phyloP scores from a whole-genome alignment of 2,797 vertebrate genomes.

The Protosalanx chinensis region DNA sequence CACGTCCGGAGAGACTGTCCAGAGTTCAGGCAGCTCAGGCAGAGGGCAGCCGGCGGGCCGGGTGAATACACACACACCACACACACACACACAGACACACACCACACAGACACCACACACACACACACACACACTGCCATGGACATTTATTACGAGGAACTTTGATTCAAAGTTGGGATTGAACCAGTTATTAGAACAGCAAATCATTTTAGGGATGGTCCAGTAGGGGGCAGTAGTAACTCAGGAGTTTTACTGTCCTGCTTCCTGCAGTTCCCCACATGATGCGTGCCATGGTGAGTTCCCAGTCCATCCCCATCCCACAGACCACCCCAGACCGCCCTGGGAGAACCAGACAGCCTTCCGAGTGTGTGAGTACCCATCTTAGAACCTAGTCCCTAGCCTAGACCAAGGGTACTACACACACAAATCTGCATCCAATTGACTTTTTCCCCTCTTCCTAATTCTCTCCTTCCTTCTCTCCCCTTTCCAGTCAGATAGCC shows the following conservation, averaged over 20 bases:
- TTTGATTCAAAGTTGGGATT: background rate
- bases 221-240: slow-evolving; percentile 11
- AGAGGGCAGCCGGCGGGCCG: slow-evolving; percentile 71
- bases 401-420: too few relatives aligned
- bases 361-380: slow-evolving; percentile 91
- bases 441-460: background rate
- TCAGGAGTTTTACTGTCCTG: background rate
- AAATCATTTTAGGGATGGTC: too few relatives aligned
- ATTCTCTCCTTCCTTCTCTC: background rate
- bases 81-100: slow-evolving; percentile 3
- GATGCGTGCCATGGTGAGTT: slow-evolving; percentile 81
- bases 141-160: too few relatives aligned
- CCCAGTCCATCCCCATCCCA: slow-evolving; percentile 80
- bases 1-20: slow-evolving; percentile 95
- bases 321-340: slow-evolving; percentile 76
- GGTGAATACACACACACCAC: slow-evolving; percentile 45
- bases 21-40: slow-evolving; percentile 89
- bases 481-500: slow-evolving; percentile 84
- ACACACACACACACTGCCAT: background rate
- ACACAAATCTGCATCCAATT: background rate
- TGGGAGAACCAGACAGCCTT: slow-evolving; percentile 82
- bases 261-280: slow-evolving; percentile 78
- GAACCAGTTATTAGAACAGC: background rate
- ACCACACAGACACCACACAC: too few relatives aligned
- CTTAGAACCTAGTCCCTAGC: background rate